Evolutionary conservation across 2,797 vertebrate species (phyloP).

Genomic region (Simalia tracyae): DNA sequence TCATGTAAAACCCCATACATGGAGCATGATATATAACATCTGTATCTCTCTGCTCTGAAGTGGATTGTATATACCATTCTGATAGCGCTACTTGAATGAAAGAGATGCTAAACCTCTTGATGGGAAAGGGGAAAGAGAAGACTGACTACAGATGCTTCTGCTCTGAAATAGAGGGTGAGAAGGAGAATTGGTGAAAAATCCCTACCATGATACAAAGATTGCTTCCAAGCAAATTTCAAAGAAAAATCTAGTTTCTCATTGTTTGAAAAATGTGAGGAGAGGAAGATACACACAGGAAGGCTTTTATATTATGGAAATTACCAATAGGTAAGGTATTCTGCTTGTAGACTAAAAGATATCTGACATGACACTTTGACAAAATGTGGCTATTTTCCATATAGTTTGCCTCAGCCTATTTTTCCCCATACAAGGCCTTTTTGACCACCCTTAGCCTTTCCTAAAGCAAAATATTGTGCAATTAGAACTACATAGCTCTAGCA

Average conservation of each 20-base stretch:
- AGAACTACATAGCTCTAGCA: slow-evolving; percentile 21
- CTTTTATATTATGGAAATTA: not conserved
- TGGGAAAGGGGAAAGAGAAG: not conserved
- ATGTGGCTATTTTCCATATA: slow-evolving; percentile 37
- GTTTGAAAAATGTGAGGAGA: not conserved
- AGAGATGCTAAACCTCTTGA: not conserved
- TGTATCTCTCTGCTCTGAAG: not conserved
- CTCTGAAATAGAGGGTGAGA: not conserved
- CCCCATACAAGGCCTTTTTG: slow-evolving; percentile 22
- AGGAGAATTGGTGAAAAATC: not conserved
- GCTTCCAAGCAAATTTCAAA: not conserved
- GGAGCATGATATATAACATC: not conserved
- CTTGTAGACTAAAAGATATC: not conserved
- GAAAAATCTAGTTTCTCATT: not conserved
- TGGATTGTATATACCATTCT: not conserved
- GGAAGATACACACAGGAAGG: not conserved
- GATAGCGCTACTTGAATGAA: not conserved
- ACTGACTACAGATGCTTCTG: not conserved
- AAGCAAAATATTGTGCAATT: slow-evolving; percentile 28
- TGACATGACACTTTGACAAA: slow-evolving; percentile 15
- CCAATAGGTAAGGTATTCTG: not conserved
- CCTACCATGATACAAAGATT: not conserved
- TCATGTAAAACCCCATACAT: not conserved
- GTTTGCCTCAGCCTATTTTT: not conserved
- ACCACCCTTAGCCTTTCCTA: slow-evolving; percentile 12